A percentile compares a stretch with the other conserved stretches of the same genome.
phyloP scores from a whole-genome alignment of 2,888 invertebrate genomes.

The Colostygia pectinataria region DNA sequence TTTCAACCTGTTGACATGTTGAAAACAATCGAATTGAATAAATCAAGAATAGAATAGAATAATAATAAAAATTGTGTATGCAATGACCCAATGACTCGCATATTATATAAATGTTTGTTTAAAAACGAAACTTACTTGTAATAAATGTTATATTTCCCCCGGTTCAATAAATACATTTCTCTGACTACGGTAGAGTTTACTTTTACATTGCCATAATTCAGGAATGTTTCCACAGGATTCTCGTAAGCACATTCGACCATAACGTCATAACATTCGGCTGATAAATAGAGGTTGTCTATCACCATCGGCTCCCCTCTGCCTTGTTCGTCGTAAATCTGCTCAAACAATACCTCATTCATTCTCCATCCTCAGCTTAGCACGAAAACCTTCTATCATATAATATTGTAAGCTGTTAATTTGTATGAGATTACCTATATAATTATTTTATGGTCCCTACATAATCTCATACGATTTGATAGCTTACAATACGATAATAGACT shows the following conservation, averaged over 20 bases:
- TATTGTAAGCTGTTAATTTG: too few species aligned
- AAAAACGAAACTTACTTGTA: constrained; percentile 64
- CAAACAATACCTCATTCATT: neutral
- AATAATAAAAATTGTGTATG: too few species aligned
- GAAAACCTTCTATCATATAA: too few species aligned
- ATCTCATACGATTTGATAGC: too few species aligned
- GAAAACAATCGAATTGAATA: neutral
- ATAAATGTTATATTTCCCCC: constrained; percentile 81
- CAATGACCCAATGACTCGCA: too few species aligned
- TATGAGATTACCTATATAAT: too few species aligned
- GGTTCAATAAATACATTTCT: constrained; percentile 79
- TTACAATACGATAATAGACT: too few species aligned
- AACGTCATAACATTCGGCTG: constrained; percentile 84
- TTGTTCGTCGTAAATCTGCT: constrained; percentile 69
- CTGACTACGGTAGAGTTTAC: constrained; percentile 73
- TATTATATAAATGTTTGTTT: neutral
- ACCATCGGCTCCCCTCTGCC: constrained; percentile 72
- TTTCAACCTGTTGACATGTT: constrained; percentile 54
- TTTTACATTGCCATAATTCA: constrained; percentile 83
- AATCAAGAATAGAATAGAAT: too few species aligned
- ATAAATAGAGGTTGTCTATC: constrained; percentile 65
- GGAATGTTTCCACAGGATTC: constrained; percentile 62
- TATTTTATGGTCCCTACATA: too few species aligned
- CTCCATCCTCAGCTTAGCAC: too few species aligned
- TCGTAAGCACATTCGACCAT: constrained; percentile 78